phyloP scores from a whole-genome alignment of 2,888 invertebrate genomes.

The Oxytorus armatus region DNA sequence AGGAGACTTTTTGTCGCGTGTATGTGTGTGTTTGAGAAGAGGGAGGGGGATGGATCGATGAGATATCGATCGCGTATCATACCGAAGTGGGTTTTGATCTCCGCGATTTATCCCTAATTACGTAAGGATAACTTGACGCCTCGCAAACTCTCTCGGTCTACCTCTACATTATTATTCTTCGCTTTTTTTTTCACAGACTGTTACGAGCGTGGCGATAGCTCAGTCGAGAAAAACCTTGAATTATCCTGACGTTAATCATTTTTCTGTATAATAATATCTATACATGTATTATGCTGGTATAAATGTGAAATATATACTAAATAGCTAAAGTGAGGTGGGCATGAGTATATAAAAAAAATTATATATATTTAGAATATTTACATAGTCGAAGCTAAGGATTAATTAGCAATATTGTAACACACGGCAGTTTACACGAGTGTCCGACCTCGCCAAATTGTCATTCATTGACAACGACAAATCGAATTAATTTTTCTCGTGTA shows the following conservation, averaged over 20 bases:
- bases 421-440: conserved; percentile 31
- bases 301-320: conserved; percentile 21
- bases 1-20: conserved; percentile 17
- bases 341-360: too few relatives aligned
- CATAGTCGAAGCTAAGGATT: neutral
- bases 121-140: conserved; percentile 67
- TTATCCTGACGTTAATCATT: conserved; percentile 47
- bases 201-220: conserved; percentile 50
- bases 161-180: conserved; percentile 13
- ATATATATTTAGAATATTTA: neutral
- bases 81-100: conserved; percentile 20
- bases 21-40: too few relatives aligned
- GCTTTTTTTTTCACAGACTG: conserved; percentile 16
- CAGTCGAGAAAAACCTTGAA: conserved; percentile 53
- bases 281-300: too few relatives aligned
- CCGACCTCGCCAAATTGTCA: neutral
- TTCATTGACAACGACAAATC: conserved; percentile 16
- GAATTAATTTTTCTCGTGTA: conserved; percentile 9
- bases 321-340: neutral
- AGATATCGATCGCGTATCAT: conserved; percentile 70
- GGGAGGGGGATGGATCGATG: conserved; percentile 58
- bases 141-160: conserved; percentile 68
- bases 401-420: conserved; percentile 27
- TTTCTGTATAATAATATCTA: conserved; percentile 13
- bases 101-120: conserved; percentile 72